phyloP scores from a whole-genome alignment of 2,113 vertebrate species.

The Felis catus region DNA sequence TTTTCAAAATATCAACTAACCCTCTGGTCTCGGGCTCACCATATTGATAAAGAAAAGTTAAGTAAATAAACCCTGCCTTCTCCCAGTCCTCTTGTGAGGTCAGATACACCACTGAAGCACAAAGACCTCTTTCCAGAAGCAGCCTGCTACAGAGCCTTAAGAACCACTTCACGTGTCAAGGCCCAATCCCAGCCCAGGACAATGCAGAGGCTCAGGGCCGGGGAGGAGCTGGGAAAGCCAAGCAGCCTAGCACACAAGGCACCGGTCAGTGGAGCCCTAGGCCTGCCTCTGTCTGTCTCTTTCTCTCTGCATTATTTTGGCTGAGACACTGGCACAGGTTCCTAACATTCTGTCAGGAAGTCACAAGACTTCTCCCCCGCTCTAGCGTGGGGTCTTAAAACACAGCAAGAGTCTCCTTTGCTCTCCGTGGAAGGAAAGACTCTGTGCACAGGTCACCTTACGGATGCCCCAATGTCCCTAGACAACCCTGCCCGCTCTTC shows the following conservation, averaged over 20 bases:
- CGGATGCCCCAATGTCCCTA: neutral
- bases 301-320: neutral
- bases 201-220: neutral
- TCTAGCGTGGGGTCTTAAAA: neutral
- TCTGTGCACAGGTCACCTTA: neutral
- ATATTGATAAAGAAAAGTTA: neutral
- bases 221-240: no score
- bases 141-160: neutral
- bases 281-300: neutral
- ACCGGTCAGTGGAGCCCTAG: rapidly evolving
- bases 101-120: neutral
- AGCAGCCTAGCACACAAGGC: neutral
- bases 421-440: neutral
- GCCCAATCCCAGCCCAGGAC: neutral
- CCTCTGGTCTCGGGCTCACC: neutral
- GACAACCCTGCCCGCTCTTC: neutral
- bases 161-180: neutral
- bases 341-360: neutral
- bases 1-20: neutral
- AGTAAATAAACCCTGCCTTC: neutral
- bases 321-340: neutral
- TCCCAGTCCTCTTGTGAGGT: neutral
- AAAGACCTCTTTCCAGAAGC: neutral
- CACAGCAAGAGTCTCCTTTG: neutral
- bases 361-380: neutral